These are phyloP conservation scores for Aspidapion aeneum DNA, from an alignment of 2,888 invertebrate genomes.

Conservation along the genomic window DNA sequence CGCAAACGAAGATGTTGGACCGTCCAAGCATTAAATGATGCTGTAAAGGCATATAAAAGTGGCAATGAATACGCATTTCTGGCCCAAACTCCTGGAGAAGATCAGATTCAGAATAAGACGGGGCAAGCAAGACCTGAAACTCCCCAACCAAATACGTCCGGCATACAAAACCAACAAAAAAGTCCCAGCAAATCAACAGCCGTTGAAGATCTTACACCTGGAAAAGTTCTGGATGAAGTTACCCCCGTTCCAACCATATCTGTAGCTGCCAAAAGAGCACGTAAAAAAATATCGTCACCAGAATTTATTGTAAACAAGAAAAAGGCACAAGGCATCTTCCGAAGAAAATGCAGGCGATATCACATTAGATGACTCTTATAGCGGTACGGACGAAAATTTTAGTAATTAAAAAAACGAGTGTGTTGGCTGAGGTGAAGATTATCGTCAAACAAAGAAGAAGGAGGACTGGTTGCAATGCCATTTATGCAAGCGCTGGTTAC, in stretches of 20 bases:
- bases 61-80: constrained; percentile 1
- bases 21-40: constrained; percentile 1
- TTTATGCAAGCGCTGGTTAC: constrained; percentile 21
- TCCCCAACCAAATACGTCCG: neutral
- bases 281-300: neutral
- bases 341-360: constrained; percentile 4
- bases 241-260: constrained; percentile 3
- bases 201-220: constrained; percentile 1
- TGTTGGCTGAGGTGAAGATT: constrained; percentile 24
- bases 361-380: constrained; percentile 6
- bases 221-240: constrained; percentile 9
- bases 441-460: constrained; percentile 17
- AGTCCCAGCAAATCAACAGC: neutral
- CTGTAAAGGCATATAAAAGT: neutral
- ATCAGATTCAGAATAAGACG: constrained; percentile 1
- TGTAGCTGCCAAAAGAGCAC: constrained; percentile 7
- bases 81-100: neutral
- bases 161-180: neutral
- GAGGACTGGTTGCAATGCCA: constrained; percentile 27
- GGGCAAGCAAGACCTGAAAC: constrained; percentile 2
- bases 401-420: constrained; percentile 17
- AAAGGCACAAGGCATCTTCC: constrained; percentile 2
- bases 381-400: constrained; percentile 1
- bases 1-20: neutral
- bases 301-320: neutral